phyloP scores from a whole-genome alignment of 1,140 invertebrate species.

The Phortica variegata region DNA sequence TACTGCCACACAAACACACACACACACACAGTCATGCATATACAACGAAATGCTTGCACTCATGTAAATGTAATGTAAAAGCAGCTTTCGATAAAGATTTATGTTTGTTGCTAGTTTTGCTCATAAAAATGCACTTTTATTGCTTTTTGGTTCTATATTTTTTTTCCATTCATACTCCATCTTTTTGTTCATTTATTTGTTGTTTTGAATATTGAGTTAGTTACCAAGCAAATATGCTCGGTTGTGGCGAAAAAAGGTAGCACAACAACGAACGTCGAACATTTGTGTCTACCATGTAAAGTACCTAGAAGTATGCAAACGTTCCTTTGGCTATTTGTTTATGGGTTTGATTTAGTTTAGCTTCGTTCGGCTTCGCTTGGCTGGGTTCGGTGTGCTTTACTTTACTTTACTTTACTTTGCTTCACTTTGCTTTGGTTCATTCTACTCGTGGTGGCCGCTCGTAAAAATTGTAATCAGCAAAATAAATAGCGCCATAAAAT shows the following conservation, averaged over 20 bases:
- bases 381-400: slow-evolving; percentile 2
- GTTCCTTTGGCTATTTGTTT: slow-evolving; percentile 10
- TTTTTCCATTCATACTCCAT: slow-evolving; percentile 19
- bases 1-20: slow-evolving; percentile 8
- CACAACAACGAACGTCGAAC: too few relatives aligned
- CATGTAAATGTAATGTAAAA: slow-evolving; percentile 14
- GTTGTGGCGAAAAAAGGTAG: slow-evolving; percentile 1
- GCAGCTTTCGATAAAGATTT: slow-evolving; percentile 54
- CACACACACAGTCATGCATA: background rate
- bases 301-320: slow-evolving; percentile 3
- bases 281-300: too few relatives aligned
- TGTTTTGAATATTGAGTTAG: slow-evolving; percentile 51
- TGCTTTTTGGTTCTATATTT: slow-evolving; percentile 38
- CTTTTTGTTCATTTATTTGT: background rate
- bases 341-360: too few relatives aligned
- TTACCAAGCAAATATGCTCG: slow-evolving; percentile 19
- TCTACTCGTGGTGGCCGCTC: slow-evolving; percentile 25
- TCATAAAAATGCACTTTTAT: slow-evolving; percentile 55
- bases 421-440: too few relatives aligned
- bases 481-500: slow-evolving; percentile 55
- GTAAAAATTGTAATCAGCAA: slow-evolving; percentile 53
- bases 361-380: too few relatives aligned
- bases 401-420: slow-evolving; percentile 27
- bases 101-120: slow-evolving; percentile 54
- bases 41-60: background rate